A percentile compares a stretch with the other conserved stretches of the same genome.
Evolutionary conservation across 2,797 vertebrate species (phyloP).

Genomic region (Micrastur ruficollis): DNA sequence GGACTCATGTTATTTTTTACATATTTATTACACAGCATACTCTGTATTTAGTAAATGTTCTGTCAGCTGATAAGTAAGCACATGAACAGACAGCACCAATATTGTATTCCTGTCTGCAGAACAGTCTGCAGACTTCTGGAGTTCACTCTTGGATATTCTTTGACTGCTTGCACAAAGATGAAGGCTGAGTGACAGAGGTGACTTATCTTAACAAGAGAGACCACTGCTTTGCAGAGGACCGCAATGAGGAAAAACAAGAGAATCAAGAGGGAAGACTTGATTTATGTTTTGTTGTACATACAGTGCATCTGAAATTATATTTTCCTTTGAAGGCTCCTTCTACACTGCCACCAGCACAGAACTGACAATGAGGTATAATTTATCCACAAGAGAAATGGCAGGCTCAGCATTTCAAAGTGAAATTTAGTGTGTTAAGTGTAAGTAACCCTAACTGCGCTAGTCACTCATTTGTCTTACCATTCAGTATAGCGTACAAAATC

Average conservation of each 20-base stretch:
- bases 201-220: background rate
- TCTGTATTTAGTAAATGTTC: background rate
- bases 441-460: background rate
- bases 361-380: background rate
- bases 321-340: constrained; percentile 10
- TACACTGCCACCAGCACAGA: background rate
- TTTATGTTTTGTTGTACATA: background rate
- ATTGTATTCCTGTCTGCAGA: background rate
- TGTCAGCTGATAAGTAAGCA: background rate
- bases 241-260: background rate
- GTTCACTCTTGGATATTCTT: background rate
- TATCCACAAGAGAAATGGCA: background rate
- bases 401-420: background rate
- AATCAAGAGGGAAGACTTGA: background rate
- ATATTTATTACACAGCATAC: background rate
- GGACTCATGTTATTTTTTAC: background rate
- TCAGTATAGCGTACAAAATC: background rate
- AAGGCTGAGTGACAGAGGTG: background rate
- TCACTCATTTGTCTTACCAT: background rate
- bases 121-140: background rate
- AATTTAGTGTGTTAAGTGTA: background rate
- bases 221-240: background rate
- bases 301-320: background rate
- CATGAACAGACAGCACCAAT: background rate
- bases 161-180: background rate